These are phyloP conservation scores for Crambe crambe DNA, from an alignment of 37 sponge, comb jelly and placozoan species.

Conservation along the genomic window DNA sequence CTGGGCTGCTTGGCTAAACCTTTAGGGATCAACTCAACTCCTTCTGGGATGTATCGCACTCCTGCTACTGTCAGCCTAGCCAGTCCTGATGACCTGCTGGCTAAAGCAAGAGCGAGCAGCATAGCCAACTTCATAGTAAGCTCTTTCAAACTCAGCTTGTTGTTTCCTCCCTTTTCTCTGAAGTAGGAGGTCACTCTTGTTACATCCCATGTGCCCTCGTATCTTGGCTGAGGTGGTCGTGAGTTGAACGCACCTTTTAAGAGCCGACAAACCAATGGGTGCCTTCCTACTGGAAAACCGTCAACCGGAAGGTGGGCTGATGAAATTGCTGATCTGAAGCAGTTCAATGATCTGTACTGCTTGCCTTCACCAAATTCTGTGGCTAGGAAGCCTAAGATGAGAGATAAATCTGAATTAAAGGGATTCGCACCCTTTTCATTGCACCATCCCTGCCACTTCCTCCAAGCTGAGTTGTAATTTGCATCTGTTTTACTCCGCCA, in stretches of 20 bases:
- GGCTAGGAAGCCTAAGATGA: slow-evolving; percentile 15
- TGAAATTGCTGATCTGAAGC: slow-evolving; percentile 46
- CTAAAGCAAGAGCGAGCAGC: slow-evolving; percentile 31
- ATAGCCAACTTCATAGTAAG: slow-evolving; percentile 30
- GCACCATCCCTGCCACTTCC: slow-evolving; percentile 14
- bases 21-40: too few species aligned
- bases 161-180: too few species aligned
- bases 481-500: slow-evolving; percentile 31
- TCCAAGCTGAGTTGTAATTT: slow-evolving; percentile 33
- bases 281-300: slow-evolving; percentile 32
- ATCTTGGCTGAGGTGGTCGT: slow-evolving; percentile 35
- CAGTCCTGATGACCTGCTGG: slow-evolving; percentile 6
- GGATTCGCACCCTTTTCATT: background rate
- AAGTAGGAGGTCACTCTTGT: slow-evolving; percentile 7
- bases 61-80: background rate
- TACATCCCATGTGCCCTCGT: slow-evolving; percentile 26
- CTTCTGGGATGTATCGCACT: too few species aligned
- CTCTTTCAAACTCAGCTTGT: slow-evolving; percentile 24
- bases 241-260: slow-evolving; percentile 26
- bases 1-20: too few species aligned
- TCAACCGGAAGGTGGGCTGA: slow-evolving; percentile 29
- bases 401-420: background rate
- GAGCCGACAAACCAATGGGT: slow-evolving; percentile 26
- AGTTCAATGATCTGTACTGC: slow-evolving; percentile 35
- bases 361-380: slow-evolving; percentile 10